phyloP scores from a whole-genome alignment of 2,113 vertebrate genomes.

The Anser brachyrhynchus region DNA sequence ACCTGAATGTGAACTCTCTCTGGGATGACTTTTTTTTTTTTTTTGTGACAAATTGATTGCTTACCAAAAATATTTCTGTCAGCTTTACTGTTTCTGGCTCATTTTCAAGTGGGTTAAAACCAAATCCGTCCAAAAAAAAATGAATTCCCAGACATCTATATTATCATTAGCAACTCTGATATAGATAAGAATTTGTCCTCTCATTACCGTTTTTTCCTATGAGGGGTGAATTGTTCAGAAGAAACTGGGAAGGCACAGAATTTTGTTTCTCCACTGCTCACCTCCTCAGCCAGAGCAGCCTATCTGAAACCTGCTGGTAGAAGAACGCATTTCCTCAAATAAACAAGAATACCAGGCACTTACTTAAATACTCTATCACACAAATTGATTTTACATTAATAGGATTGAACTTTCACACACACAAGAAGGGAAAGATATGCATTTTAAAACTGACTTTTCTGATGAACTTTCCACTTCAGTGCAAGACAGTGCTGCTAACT shows the following conservation, averaged over 20 bases:
- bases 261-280: neutral
- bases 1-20: neutral
- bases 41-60: neutral
- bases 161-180: neutral
- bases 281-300: neutral
- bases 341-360: neutral
- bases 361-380: neutral
- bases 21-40: neutral
- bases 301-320: neutral
- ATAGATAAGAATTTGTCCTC: neutral
- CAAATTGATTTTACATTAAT: neutral
- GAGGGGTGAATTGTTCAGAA: neutral
- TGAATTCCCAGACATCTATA: neutral
- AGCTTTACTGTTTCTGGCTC: neutral
- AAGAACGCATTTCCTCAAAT: neutral
- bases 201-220: neutral
- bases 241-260: neutral
- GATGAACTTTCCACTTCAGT: neutral
- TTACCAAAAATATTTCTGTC: neutral
- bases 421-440: neutral
- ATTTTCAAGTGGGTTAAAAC: neutral
- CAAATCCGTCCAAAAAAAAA: neutral
- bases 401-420: neutral
- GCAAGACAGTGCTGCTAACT: neutral
- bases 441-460: neutral